Conservation (phyloP, 2,797 vertebrate species). For the Syndactyla subalaris region DNA sequence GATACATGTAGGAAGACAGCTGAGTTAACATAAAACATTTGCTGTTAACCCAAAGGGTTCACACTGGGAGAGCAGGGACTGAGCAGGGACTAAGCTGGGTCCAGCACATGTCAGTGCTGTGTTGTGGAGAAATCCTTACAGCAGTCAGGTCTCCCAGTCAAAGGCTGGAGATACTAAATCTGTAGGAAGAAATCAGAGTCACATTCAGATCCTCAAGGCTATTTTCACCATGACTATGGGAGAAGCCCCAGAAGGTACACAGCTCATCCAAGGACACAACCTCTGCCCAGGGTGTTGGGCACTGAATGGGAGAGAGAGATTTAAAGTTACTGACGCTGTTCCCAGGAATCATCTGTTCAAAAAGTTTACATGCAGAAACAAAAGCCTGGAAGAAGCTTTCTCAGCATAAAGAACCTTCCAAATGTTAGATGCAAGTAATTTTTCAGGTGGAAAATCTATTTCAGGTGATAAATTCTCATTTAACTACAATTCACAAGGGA, state of each 20-base stretch:
- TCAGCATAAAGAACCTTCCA: neutral
- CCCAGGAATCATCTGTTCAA: neutral
- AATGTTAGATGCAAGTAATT: neutral
- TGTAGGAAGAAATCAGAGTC: accelerated
- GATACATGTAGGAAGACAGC: neutral
- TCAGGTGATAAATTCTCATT: neutral
- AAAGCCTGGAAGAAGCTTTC: neutral
- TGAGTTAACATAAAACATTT: neutral
- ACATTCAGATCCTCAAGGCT: neutral
- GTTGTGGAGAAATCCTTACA: neutral
- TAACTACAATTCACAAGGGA: neutral
- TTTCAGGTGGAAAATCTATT: neutral
- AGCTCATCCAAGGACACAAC: neutral
- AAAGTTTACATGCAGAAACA: neutral
- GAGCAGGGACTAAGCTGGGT: neutral
- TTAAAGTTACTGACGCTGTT: neutral
- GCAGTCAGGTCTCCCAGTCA: accelerated
- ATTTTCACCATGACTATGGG: neutral
- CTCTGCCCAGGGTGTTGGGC: accelerated
- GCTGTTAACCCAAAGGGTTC: neutral
- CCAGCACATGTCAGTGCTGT: neutral
- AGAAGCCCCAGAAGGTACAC: neutral
- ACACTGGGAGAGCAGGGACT: accelerated
- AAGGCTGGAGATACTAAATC: neutral
- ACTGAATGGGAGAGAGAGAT: neutral